A percentile compares a stretch with the other conserved stretches of the same genome.
Evolutionary conservation across 2,797 vertebrate genomes (phyloP).

Genomic region (Toxotes lorentzi): DNA sequence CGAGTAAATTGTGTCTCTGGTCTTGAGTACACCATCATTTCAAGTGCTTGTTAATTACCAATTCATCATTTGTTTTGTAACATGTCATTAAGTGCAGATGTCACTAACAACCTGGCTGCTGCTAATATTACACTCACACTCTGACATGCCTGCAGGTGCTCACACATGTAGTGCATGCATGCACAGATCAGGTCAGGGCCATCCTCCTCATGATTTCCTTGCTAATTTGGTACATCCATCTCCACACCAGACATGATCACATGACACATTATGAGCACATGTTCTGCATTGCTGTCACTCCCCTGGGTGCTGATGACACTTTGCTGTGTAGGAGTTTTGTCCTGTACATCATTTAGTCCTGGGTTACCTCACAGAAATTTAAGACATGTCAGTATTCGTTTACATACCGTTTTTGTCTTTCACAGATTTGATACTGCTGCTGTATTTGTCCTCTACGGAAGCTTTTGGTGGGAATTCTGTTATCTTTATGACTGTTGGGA

Average conservation of each 20-base stretch:
- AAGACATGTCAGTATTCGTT: not conserved
- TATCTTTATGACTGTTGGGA: slow-evolving; percentile 21
- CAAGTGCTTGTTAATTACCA: slow-evolving; percentile 23
- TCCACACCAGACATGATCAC: slow-evolving; percentile 11
- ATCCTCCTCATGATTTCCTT: slow-evolving; percentile 27
- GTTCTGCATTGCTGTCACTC: slow-evolving; percentile 36
- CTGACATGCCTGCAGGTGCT: slow-evolving; percentile 33
- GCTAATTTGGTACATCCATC: not conserved
- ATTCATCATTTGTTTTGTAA: slow-evolving; percentile 4
- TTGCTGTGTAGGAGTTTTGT: slow-evolving; percentile 8
- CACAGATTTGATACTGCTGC: slow-evolving; percentile 2
- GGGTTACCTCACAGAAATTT: not conserved
- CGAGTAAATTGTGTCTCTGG: not conserved
- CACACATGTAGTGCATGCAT: not conserved
- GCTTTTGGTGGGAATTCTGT: not conserved
- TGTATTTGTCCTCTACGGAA: slow-evolving; percentile 1
- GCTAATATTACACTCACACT: slow-evolving; percentile 13
- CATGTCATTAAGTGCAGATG: slow-evolving; percentile 14
- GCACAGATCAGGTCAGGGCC: slow-evolving; percentile 19
- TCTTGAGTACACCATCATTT: not conserved
- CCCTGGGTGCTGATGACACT: not conserved
- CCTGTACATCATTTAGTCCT: not conserved
- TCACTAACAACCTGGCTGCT: slow-evolving; percentile 22
- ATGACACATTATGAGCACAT: slow-evolving; percentile 28
- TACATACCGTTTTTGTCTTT: not conserved